phyloP scores from a whole-genome alignment of 37 sponge, comb jelly and placozoan species.

The Haliclona indistincta region DNA sequence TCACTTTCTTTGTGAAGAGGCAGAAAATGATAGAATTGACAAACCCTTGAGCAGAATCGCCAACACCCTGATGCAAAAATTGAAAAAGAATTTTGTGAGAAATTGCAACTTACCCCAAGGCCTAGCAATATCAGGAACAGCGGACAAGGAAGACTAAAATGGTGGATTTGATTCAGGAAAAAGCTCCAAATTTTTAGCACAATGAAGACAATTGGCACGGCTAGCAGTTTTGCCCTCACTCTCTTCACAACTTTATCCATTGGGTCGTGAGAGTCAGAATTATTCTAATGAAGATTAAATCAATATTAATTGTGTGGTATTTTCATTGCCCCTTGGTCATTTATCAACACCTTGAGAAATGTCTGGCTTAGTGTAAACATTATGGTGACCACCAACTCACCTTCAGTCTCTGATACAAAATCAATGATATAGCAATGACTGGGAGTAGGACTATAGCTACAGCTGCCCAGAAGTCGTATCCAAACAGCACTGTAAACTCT shows the following conservation, averaged over 20 bases:
- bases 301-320: too few species aligned
- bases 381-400: constrained; percentile 1
- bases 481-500: constrained; percentile 6
- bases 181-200: constrained; percentile 32
- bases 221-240: constrained; percentile 32
- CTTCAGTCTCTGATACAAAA: background rate
- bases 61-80: constrained; percentile 68
- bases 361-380: too few species aligned
- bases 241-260: constrained; percentile 21
- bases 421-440: constrained; percentile 6
- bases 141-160: background rate
- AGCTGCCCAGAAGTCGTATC: constrained; percentile 32
- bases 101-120: constrained; percentile 21
- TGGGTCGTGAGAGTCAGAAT: too few species aligned
- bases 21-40: constrained; percentile 58
- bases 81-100: too few species aligned
- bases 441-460: constrained; percentile 10
- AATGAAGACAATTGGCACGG: constrained; percentile 28
- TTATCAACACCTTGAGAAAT: too few species aligned
- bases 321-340: too few species aligned
- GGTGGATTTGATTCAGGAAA: constrained; percentile 5
- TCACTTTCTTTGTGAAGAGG: constrained; percentile 43
- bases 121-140: background rate
- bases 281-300: too few species aligned
- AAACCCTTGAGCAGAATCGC: constrained; percentile 71